Evolutionary conservation across 2,113 vertebrate species (phyloP), one percentile per base, ranked within the genome.

Genomic region (Aegithalos caudatus): DNA sequence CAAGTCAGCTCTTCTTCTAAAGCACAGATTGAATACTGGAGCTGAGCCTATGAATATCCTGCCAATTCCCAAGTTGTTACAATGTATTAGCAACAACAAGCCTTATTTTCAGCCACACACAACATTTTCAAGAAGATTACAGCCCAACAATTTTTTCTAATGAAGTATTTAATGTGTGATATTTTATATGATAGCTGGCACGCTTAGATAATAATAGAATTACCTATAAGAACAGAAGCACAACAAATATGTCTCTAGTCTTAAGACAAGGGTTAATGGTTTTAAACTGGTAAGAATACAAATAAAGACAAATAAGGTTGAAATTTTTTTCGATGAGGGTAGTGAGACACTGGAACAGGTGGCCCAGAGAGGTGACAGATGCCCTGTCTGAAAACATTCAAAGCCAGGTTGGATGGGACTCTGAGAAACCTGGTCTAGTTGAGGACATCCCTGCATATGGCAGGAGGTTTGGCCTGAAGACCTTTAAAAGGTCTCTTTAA

Each of bases 261-360:
- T 23, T 4, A 38, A 25, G 18, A 37, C 31, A 42, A 51, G 22
- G 12, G 18, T 37, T 44, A 38, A n/a, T n/a, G 18, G 37, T 14
- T 44, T 66, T 20, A n/a, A 66, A 66, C 10, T 10, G 12, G 1
- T 27, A 51, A 58, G 28, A 66, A 17, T 23, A 65, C 11, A 66
- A 27, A 73, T 12, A 66, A 10, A 51, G 27, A 44, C 12, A 44
- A 24, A 24, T 2, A 51, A 23, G 27, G 67, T 48, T 56, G 37
- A 29, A 19, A 7, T 3, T 9, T 9, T 37, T 81, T 58, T 60
- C 0, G 0, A 7, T 38, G 22, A 51, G 15, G 3, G 15, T 19
- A 44, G 16, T 38, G 69, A 53, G 28, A 74, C 28, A 24, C 28
- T 24, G 12, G 9, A 9, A 84, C 17, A 70, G 12, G 28, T 7